phyloP scores from a whole-genome alignment of 2,888 invertebrate species.

The Rhagonycha lutea region DNA sequence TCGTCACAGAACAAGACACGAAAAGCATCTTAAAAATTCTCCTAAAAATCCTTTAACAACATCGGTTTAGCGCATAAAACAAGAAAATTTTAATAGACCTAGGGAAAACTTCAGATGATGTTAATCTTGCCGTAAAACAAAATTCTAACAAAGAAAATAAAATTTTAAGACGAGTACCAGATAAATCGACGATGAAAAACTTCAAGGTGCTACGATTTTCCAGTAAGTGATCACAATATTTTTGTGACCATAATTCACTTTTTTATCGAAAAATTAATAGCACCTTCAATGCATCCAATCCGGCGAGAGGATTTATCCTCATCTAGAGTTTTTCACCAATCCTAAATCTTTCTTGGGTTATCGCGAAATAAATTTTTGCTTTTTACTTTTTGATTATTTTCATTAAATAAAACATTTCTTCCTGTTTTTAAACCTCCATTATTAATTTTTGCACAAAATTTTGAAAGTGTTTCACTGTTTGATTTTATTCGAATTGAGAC shows the following conservation, averaged over 20 bases:
- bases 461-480: too few relatives aligned
- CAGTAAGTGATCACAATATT: not conserved
- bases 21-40: not conserved
- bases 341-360: not conserved
- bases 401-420: not conserved
- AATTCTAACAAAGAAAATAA: not conserved
- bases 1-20: not conserved
- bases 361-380: not conserved
- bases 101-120: not conserved
- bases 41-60: not conserved
- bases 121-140: not conserved
- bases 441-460: too few relatives aligned
- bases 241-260: not conserved
- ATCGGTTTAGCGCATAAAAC: not conserved
- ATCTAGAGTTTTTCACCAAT: not conserved
- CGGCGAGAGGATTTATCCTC: not conserved
- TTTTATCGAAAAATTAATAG: not conserved
- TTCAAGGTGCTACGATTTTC: not conserved
- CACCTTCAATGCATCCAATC: not conserved
- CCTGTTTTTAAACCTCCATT: not conserved
- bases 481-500: too few relatives aligned
- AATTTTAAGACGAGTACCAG: not conserved
- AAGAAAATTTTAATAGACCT: not conserved
- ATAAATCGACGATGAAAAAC: not conserved
- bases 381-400: not conserved